Conservation (phyloP, 2,888 invertebrate genomes). For the Calliphora vomitoria region DNA sequence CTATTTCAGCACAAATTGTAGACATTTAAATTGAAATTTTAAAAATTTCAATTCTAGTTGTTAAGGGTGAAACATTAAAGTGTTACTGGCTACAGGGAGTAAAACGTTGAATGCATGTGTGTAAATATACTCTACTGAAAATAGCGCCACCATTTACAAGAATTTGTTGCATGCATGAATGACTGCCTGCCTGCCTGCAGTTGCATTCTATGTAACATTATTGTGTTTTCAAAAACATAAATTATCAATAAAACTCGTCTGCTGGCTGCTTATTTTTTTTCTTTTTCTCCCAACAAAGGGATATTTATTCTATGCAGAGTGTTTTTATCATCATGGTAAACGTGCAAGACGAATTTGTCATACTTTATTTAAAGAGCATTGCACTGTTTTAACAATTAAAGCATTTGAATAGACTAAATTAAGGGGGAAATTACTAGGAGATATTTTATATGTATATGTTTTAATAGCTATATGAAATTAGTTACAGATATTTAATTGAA, state of each 20-base stretch:
- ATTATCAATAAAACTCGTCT: constrained; percentile 61
- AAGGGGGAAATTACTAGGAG: not conserved
- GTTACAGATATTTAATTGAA: not conserved
- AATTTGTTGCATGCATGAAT: constrained; percentile 64
- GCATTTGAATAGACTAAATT: not conserved
- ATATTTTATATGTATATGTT: too few relatives aligned
- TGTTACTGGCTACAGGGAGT: not conserved
- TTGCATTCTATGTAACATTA: constrained; percentile 11
- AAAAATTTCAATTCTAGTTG: not conserved
- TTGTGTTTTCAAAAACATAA: constrained; percentile 46
- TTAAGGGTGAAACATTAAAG: constrained; percentile 33
- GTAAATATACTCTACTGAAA: not conserved
- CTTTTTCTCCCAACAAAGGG: constrained; percentile 9
- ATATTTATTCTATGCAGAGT: constrained; percentile 7
- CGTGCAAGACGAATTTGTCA: constrained; percentile 46
- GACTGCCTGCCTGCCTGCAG: constrained; percentile 28
- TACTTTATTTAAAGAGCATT: constrained; percentile 41
- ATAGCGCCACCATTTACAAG: constrained; percentile 62
- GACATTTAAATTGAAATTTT: constrained; percentile 50
- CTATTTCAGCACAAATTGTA: constrained; percentile 62
- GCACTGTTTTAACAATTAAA: not conserved
- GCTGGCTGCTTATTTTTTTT: constrained; percentile 4
- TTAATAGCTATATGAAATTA: not conserved
- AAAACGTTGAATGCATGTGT: not conserved
- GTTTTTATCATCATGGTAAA: constrained; percentile 11